Evolutionary conservation across 2,113 vertebrate genomes (phyloP).

Genomic region (Centrocercus urophasianus): DNA sequence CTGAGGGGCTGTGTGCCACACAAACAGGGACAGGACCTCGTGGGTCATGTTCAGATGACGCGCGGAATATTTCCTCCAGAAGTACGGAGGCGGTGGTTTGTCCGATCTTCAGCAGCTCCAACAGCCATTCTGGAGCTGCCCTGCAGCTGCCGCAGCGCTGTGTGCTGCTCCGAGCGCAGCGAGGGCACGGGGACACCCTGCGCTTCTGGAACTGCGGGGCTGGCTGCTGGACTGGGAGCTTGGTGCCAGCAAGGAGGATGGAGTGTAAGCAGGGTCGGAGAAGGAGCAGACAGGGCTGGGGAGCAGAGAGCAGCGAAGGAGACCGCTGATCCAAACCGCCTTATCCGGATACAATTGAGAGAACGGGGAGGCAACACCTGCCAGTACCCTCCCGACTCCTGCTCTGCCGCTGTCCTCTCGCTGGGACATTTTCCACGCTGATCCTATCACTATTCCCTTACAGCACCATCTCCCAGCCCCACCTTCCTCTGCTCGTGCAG

Average conservation of each 20-base stretch:
- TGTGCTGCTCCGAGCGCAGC: background rate
- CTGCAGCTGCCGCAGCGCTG: fast-evolving
- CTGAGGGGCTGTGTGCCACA: background rate
- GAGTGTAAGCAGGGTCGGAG: background rate
- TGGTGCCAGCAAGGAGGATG: background rate
- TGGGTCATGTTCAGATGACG: fast-evolving
- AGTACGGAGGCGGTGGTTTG: background rate
- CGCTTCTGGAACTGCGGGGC: fast-evolving
- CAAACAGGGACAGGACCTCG: background rate
- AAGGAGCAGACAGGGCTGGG: background rate
- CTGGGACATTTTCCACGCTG: background rate
- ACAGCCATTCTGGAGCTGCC: background rate
- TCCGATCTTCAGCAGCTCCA: background rate
- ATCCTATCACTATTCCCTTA: background rate
- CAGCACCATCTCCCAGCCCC: background rate
- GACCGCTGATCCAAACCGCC: background rate
- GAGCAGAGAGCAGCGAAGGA: background rate
- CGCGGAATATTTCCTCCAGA: background rate
- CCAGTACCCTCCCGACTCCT: background rate
- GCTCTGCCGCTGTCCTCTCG: background rate
- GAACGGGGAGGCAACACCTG: background rate
- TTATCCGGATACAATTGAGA: background rate
- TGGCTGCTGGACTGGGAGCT: background rate
- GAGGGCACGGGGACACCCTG: background rate
- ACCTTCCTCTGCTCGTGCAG: background rate